Evolutionary conservation across 2,888 invertebrate genomes (phyloP), one percentile per base, ranked within the genome.

Genomic region (Subacronicta megacephala): DNA sequence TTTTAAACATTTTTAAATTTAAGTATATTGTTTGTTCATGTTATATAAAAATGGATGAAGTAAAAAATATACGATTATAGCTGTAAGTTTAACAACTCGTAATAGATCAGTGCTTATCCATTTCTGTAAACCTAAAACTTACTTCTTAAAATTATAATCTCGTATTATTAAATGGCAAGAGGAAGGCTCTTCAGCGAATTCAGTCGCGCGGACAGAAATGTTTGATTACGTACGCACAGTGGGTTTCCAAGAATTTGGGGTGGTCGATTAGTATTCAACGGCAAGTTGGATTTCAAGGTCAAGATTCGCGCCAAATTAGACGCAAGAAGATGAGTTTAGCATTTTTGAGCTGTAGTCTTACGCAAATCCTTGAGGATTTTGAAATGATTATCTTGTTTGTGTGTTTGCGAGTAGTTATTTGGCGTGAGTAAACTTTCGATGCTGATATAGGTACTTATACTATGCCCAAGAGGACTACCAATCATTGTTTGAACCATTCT

Each of bases 181-280:
- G n/a, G n/a, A n/a, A n/a, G n/a, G n/a, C n/a, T 31, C 31, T n/a
- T n/a, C 31, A 12, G 33, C 40, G 51, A 61, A 51, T 18, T 43
- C 4, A n/a, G 49, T 38, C 17, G 23, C n/a, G n/a, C 15, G 7
- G 2, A 37, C 16, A 53, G 16, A 44, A 44, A 44, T 42, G 15
- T 38, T 60, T 42, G 17, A n/a, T 31, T 3, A 13, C 23, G 9
- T 41, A 3, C 7, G n/a, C 3, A 5, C 16, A 12, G 31, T 10
- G 7, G 18, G 37, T 26, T 66, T 67, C 68, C 10, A n/a, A 66
- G 68, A 67, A 62, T 46, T 61, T 17, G 20, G 41, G 49, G 29
- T 44, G 33, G 29, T 3, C 20, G 6, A 62, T 62, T 64, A 53
- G 42, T 50, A 64, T 64, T 65, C 60, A 45, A 38, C 12, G 12